These are phyloP conservation scores for Ptyas mucosa DNA, from an alignment of 2,113 vertebrate species.

Conservation along the genomic window DNA sequence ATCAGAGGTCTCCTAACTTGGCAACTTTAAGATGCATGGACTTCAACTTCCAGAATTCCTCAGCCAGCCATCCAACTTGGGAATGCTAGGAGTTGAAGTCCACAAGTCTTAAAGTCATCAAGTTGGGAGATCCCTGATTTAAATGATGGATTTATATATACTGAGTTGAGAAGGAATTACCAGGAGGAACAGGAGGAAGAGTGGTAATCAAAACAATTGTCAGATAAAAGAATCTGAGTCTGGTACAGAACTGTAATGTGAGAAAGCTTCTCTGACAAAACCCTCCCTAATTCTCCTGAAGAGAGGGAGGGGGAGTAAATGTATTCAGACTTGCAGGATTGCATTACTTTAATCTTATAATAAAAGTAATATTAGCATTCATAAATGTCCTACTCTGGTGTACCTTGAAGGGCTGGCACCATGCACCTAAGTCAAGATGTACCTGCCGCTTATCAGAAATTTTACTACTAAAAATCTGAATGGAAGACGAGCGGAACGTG, in stretches of 20 bases:
- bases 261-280: background rate
- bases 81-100: too few relatives aligned
- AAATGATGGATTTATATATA: background rate
- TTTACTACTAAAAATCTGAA: background rate
- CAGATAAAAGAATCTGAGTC: background rate
- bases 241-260: background rate
- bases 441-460: background rate
- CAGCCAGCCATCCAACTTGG: too few relatives aligned
- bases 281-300: background rate
- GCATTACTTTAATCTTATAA: background rate
- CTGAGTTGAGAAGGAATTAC: background rate
- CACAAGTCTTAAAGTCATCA: too few relatives aligned
- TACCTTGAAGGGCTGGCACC: background rate
- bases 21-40: too few relatives aligned
- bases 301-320: background rate
- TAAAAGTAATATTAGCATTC: background rate
- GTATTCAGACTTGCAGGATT: background rate
- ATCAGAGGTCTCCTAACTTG: too few relatives aligned
- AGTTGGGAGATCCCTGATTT: too few relatives aligned
- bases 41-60: too few relatives aligned
- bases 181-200: background rate
- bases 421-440: background rate
- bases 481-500: background rate
- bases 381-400: background rate
- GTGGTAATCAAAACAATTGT: background rate